These are phyloP conservation scores for Scaptomyza graminum DNA, from an alignment of 1,140 invertebrate genomes.

Conservation along the genomic window DNA sequence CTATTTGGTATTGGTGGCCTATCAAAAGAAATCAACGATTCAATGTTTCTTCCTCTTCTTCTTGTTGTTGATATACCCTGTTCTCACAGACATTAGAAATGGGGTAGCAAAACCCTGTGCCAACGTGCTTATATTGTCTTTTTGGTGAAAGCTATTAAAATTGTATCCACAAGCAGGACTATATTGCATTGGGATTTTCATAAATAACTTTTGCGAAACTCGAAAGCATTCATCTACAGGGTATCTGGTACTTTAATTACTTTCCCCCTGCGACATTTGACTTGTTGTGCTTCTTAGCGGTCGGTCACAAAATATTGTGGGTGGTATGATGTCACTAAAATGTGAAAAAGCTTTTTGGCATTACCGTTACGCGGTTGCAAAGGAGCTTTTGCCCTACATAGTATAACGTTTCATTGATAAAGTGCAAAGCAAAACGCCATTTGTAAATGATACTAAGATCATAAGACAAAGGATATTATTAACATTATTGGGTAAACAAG, in stretches of 20 bases:
- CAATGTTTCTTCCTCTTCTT: constrained; percentile 24
- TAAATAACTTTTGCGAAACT: too few species aligned
- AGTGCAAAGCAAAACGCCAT: constrained; percentile 25
- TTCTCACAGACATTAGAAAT: neutral
- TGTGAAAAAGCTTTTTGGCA: constrained; percentile 24
- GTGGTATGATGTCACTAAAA: constrained; percentile 65
- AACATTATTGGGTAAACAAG: neutral
- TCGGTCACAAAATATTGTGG: constrained; percentile 44
- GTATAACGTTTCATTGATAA: constrained; percentile 41
- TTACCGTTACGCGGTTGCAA: constrained; percentile 15
- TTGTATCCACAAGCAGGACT: too few species aligned
- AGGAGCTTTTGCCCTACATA: constrained; percentile 29
- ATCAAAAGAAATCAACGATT: constrained; percentile 48
- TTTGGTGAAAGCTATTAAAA: too few species aligned
- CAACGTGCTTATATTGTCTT: too few species aligned
- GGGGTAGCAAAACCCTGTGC: neutral
- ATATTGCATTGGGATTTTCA: too few species aligned
- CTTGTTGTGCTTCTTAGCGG: constrained; percentile 36
- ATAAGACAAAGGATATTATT: constrained; percentile 31
- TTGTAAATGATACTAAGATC: constrained; percentile 3
- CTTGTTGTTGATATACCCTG: constrained; percentile 30
- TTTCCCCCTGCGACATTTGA: neutral
- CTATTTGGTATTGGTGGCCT: constrained; percentile 35
- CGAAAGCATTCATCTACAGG: neutral
- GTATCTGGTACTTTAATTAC: neutral